A percentile compares a stretch with the other conserved stretches of the same genome.
phyloP scores from a whole-genome alignment of 1,140 invertebrate genomes.

The Acromyrmex echinatior region DNA sequence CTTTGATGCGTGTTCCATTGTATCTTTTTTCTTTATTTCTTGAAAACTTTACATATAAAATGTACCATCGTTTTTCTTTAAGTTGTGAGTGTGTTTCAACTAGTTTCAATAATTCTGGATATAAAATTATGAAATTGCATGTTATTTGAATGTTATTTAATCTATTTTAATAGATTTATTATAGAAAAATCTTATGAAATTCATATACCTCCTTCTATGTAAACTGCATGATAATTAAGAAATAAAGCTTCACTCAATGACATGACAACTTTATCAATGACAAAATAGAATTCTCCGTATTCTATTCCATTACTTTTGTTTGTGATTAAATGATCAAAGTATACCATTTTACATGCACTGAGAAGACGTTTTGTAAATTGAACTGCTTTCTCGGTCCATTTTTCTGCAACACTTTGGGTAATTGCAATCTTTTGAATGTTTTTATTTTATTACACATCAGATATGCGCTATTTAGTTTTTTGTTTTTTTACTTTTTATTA shows the following conservation, averaged over 20 bases:
- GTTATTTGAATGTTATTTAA: constrained; percentile 10
- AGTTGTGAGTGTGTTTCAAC: background rate
- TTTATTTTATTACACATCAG: background rate
- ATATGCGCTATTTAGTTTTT: no score
- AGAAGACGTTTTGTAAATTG: constrained; percentile 22
- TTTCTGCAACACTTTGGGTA: constrained; percentile 37
- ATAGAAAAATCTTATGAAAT: background rate
- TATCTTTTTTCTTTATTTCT: background rate
- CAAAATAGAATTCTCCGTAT: constrained; percentile 44
- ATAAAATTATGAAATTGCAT: background rate
- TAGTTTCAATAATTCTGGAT: constrained; percentile 30
- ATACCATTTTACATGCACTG: background rate
- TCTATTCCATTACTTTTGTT: constrained; percentile 25
- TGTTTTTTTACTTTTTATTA: no score
- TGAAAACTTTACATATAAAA: background rate
- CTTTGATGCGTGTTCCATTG: background rate
- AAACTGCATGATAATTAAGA: constrained; percentile 5
- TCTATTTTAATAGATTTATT: constrained; percentile 11
- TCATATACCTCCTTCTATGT: constrained; percentile 16
- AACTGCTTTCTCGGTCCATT: constrained; percentile 37
- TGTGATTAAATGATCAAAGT: constrained; percentile 25
- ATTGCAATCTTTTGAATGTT: background rate
- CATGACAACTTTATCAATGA: background rate
- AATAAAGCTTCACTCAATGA: constrained; percentile 32
- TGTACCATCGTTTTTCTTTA: background rate